Evolutionary conservation across 2,113 vertebrate genomes (phyloP).

Genomic region (Oxyruncus cristatus): DNA sequence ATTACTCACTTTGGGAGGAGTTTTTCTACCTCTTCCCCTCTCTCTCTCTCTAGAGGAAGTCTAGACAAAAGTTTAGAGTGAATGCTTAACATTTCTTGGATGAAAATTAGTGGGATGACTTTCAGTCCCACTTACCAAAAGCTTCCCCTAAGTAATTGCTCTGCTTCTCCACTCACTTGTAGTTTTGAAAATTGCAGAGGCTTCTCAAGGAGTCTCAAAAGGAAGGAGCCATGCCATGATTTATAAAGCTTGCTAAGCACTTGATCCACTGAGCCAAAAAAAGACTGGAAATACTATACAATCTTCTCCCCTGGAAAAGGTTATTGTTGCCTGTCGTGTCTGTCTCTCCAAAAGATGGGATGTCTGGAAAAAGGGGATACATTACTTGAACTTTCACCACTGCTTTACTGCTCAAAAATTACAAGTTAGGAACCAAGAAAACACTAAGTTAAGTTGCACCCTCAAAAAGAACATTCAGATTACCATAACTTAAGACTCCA

Average conservation of each 20-base stretch:
- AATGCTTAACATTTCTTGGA: neutral
- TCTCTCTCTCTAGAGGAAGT: neutral
- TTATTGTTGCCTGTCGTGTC: neutral
- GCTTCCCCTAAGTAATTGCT: neutral
- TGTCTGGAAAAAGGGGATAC: neutral
- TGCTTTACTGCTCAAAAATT: neutral
- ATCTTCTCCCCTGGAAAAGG: neutral
- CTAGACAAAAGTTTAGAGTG: neutral
- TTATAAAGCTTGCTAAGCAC: neutral
- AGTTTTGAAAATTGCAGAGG: neutral
- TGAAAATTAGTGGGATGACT: neutral
- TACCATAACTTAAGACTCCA: neutral
- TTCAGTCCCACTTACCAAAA: neutral
- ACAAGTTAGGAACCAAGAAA: neutral
- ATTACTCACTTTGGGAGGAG: neutral
- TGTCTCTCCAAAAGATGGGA: neutral
- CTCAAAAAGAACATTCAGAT: neutral
- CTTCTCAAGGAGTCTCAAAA: neutral
- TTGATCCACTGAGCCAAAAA: neutral
- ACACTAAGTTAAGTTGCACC: neutral
- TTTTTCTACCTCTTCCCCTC: neutral
- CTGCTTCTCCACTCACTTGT: neutral
- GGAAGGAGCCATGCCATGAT: neutral
- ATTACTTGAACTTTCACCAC: neutral
- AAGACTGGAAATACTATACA: neutral